Evolutionary conservation across 2,797 vertebrate species (phyloP).

Genomic region (Mastacembelus armatus): DNA sequence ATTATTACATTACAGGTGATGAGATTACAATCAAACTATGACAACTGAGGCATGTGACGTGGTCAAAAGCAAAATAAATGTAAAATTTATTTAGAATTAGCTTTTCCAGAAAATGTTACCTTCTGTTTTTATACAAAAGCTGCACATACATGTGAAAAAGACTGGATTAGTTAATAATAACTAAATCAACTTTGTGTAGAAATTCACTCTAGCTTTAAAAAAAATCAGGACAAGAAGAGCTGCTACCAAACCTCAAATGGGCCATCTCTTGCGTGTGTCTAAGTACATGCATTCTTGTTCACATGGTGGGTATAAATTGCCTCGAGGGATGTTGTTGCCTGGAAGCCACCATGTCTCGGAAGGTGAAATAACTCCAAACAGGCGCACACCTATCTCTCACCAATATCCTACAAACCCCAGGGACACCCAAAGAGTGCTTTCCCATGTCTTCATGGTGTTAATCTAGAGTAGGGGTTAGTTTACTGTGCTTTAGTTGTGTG

Average conservation of each 20-base stretch:
- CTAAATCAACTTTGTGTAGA: not conserved
- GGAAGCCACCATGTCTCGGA: conserved; percentile 74
- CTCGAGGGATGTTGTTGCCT: conserved; percentile 71
- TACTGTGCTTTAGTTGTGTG: conserved; percentile 32
- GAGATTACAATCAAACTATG: not conserved
- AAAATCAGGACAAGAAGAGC: conserved; percentile 52
- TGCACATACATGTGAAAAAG: not conserved
- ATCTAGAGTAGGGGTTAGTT: conserved; percentile 58
- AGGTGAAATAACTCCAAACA: conserved; percentile 75
- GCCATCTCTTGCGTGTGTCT: conserved; percentile 16
- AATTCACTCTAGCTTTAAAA: conserved; percentile 4
- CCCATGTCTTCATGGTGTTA: conserved; percentile 69
- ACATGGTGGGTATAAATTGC: conserved; percentile 67
- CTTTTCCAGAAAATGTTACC: too few relatives aligned
- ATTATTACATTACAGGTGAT: not conserved
- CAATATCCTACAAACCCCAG: conserved; percentile 59
- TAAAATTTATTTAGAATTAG: not conserved
- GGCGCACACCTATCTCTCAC: conserved; percentile 74
- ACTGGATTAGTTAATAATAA: not conserved
- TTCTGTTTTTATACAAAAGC: not conserved
- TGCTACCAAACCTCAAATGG: conserved; percentile 21
- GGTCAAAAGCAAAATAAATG: not conserved
- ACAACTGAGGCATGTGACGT: not conserved
- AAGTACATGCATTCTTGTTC: conserved; percentile 46
- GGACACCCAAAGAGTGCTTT: conserved; percentile 76